Conservation (phyloP, 2,888 invertebrate species). For the Tolmerus cingulatus region DNA sequence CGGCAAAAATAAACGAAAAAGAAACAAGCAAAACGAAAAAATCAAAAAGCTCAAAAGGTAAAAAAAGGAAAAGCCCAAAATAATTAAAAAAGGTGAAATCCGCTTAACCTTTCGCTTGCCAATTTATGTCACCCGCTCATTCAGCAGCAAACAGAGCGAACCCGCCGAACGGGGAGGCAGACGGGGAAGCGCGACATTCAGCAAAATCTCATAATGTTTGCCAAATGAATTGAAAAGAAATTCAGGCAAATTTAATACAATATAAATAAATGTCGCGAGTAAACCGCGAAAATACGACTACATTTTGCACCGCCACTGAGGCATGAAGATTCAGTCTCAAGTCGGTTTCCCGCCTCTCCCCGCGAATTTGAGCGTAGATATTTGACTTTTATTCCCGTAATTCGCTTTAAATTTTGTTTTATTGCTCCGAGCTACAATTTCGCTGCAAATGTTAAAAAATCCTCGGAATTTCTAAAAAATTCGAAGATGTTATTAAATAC, state of each 20-base stretch:
- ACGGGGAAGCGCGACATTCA: background rate
- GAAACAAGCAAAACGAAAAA: background rate
- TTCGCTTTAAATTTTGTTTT: background rate
- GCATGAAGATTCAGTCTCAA: background rate
- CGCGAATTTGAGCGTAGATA: background rate
- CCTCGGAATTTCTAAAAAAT: background rate
- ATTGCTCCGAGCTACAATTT: background rate
- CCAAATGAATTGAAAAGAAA: conserved; percentile 25
- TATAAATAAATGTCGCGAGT: conserved; percentile 28
- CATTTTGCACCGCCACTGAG: background rate
- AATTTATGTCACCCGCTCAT: conserved; percentile 30
- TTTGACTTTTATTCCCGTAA: background rate
- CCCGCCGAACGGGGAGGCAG: background rate
- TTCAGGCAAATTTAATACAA: conserved; percentile 33
- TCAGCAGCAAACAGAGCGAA: background rate
- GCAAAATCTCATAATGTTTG: conserved; percentile 2
- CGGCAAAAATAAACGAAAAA: conserved; percentile 10
- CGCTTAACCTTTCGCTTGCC: conserved; percentile 35
- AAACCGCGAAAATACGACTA: conserved; percentile 13
- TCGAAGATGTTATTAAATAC: background rate
- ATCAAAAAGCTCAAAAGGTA: background rate
- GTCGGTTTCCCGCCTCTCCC: background rate
- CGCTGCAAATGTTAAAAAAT: background rate
- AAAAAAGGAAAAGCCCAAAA: background rate
- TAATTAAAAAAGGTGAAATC: conserved; percentile 38